Conservation (phyloP, 1,140 invertebrate species). For the Drosophila ananassae region DNA sequence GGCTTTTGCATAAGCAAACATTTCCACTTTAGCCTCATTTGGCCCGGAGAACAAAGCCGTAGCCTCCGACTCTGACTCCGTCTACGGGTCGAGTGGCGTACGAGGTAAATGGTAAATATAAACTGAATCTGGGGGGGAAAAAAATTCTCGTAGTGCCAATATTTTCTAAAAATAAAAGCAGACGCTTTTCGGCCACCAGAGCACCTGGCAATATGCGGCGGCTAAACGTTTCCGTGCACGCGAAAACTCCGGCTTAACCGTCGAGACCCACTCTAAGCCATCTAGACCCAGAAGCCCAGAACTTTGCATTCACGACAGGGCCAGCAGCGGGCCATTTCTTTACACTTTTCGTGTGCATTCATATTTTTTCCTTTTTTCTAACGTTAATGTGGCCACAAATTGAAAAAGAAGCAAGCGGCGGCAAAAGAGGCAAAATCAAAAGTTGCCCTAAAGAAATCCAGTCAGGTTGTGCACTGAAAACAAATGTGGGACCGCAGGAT, state of each 20-base stretch:
- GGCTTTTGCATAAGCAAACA: slow-evolving; percentile 28
- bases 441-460: slow-evolving; percentile 46
- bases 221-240: slow-evolving; percentile 79
- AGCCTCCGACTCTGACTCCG: slow-evolving; percentile 1
- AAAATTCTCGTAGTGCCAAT: slow-evolving; percentile 61
- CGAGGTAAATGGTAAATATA: slow-evolving; percentile 55
- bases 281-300: slow-evolving; percentile 1
- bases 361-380: slow-evolving; percentile 63
- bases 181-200: slow-evolving; percentile 54
- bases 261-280: slow-evolving; percentile 7
- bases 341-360: slow-evolving; percentile 79
- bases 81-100: slow-evolving; percentile 45
- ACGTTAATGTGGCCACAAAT: slow-evolving; percentile 82
- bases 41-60: slow-evolving; percentile 16
- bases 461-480: slow-evolving; percentile 5
- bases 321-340: slow-evolving; percentile 62
- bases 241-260: slow-evolving; percentile 52
- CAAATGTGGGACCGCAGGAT: neutral
- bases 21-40: slow-evolving; percentile 29
- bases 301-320: slow-evolving; percentile 52
- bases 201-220: slow-evolving; percentile 68
- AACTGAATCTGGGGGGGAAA: slow-evolving; percentile 45
- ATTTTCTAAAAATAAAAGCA: slow-evolving; percentile 81
- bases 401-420: slow-evolving; percentile 68
- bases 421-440: slow-evolving; percentile 54